These are phyloP conservation scores for Melanotaenia duboulayi DNA, from an alignment of 2,113 vertebrate genomes.

Conservation along the genomic window DNA sequence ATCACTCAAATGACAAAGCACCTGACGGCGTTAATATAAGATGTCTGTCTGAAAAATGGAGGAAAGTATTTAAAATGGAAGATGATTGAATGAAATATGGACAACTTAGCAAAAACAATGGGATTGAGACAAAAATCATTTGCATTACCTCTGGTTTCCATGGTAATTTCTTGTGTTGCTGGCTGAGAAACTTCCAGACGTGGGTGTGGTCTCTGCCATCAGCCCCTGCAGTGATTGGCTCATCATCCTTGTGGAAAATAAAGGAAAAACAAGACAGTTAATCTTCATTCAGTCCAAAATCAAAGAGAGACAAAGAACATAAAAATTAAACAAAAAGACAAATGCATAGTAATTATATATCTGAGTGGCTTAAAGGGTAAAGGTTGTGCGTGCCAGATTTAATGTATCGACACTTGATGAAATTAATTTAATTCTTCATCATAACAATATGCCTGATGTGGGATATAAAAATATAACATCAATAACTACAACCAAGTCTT, in stretches of 20 bases:
- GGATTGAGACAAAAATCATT: background rate
- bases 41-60: background rate
- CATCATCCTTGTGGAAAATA: conserved; percentile 75
- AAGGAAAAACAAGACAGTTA: conserved; percentile 16
- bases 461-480: conserved; percentile 18
- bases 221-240: conserved; percentile 62
- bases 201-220: conserved; percentile 66
- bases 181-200: conserved; percentile 78
- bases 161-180: conserved; percentile 80
- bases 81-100: background rate
- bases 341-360: background rate
- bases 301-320: background rate
- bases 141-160: conserved; percentile 84
- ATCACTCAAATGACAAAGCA: conserved; percentile 16
- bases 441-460: conserved; percentile 17
- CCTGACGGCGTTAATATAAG: background rate
- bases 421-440: conserved; percentile 7
- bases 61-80: background rate
- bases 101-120: background rate
- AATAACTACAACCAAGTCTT: conserved; percentile 3
- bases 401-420: conserved; percentile 5
- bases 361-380: background rate
- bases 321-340: background rate
- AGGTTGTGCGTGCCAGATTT: background rate
- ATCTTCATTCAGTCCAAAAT: background rate